Base-by-base conservation (phyloP, 2,888 invertebrate species). In the Dorcus hopei region DNA sequence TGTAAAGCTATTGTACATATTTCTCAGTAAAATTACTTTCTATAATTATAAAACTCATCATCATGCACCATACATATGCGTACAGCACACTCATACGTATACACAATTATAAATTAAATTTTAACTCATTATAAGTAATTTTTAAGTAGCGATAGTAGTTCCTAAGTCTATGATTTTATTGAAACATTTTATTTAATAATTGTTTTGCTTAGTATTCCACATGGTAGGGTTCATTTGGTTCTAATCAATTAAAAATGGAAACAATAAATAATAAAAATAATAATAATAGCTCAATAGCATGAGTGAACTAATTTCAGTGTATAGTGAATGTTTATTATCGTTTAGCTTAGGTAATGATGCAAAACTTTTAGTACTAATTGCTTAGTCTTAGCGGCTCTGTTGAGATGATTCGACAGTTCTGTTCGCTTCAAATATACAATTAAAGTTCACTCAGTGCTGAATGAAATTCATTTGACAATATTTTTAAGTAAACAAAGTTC, bases 111-210 rank as follows among this genome's bases (percentile, higher is more conserved):
- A 57, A 53, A 53, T 14, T 57, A 53, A 49, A 45, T 33, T 52
- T 57, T 38, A 57, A 42, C 23, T 19, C 45, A 19, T 45, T 45
- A 47, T 26, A 53, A 43, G 45, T 42, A 42, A 53, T 53, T 53
- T 45, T 54, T 54, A 56, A 55, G 53, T 56, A 59, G 59, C 56
- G 38, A 59, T 52, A 23, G 52, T 59, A 59, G 56, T 59, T 59
- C 59, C 59, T 59, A 59, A 52, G 49, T 52, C 48, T 56, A 56
- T 49, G 43, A 49, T 41, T 58, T 58, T 58, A 58, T 59, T 50
- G 52, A 45, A n/a, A 41, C 39, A 51, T 19, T 23, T 43, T 33
- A 49, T 9, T 45, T 23, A 45, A 9, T 19, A 4, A 45, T 6
- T 19, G 45, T 45, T 8, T 45, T 45, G 16, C 23, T 23, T 45